Evolutionary conservation across 2,888 invertebrate species (phyloP).

Genomic region (Carabus problematicus): DNA sequence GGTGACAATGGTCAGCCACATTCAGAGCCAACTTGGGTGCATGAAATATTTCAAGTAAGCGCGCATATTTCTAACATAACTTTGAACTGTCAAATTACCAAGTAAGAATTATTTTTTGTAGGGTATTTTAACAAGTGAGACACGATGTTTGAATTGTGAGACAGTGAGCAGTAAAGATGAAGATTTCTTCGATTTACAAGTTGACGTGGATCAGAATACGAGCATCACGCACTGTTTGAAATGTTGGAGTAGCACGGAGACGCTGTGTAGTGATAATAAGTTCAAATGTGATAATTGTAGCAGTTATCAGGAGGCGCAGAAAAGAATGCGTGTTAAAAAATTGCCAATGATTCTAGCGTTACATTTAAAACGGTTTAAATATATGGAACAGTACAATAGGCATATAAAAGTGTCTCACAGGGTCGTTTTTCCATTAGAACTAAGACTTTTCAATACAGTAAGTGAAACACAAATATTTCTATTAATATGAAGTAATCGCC

Average conservation of each 20-base stretch:
- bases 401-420: slow-evolving; percentile 99
- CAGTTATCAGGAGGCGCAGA: slow-evolving; percentile 99
- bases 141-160: slow-evolving; percentile 98
- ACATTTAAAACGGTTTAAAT: slow-evolving; percentile 96
- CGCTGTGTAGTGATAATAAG: slow-evolving; percentile 98
- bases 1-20: slow-evolving; percentile 66
- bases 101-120: slow-evolving; percentile 44
- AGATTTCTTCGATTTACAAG: slow-evolving; percentile 98
- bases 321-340: slow-evolving; percentile 98
- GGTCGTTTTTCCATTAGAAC: slow-evolving; percentile 97
- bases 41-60: slow-evolving; percentile 92
- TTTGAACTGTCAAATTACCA: too few species aligned
- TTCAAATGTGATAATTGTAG: slow-evolving; percentile 99
- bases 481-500: too few species aligned
- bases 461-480: slow-evolving; percentile 59
- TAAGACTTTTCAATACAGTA: slow-evolving; percentile 97
- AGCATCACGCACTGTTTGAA: slow-evolving; percentile 98
- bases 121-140: slow-evolving; percentile 98
- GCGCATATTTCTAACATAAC: background rate
- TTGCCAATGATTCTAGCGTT: slow-evolving; percentile 96
- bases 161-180: slow-evolving; percentile 99
- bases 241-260: slow-evolving; percentile 98
- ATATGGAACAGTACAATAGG: slow-evolving; percentile 97
- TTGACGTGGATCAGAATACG: slow-evolving; percentile 99
- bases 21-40: slow-evolving; percentile 97